These are phyloP conservation scores for Enteromius viviparus DNA, from an alignment of 2,797 vertebrate species.

Conservation along the genomic window DNA sequence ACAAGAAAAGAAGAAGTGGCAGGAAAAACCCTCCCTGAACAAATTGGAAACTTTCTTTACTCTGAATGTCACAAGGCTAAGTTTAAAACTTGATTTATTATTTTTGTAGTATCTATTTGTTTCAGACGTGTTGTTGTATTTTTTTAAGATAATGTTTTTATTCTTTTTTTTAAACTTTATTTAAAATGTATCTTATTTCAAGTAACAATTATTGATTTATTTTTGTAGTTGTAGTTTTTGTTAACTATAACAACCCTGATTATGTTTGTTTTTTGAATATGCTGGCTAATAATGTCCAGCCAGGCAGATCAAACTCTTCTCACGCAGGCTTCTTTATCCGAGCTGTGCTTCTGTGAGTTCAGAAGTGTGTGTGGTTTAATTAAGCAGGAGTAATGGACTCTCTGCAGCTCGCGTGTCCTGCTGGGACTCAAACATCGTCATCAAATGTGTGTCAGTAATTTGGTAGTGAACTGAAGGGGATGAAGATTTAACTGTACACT, in stretches of 20 bases:
- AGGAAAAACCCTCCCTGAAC: slow-evolving; percentile 54
- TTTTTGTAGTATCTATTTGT: not conserved
- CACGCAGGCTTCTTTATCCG: slow-evolving; percentile 66
- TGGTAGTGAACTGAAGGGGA: slow-evolving; percentile 19
- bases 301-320: slow-evolving; percentile 69
- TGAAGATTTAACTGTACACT: not conserved
- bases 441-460: slow-evolving; percentile 70
- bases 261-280: slow-evolving; percentile 57
- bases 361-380: slow-evolving; percentile 78
- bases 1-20: slow-evolving; percentile 27
- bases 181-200: not conserved
- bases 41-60: slow-evolving; percentile 1
- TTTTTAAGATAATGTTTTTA: too few relatives aligned
- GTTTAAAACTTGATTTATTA: not conserved
- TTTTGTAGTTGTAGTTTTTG: not conserved
- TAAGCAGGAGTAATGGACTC: slow-evolving; percentile 81
- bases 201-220: too few relatives aligned
- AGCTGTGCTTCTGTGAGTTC: slow-evolving; percentile 73
- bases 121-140: too few relatives aligned
- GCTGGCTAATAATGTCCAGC: slow-evolving; percentile 71
- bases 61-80: not conserved
- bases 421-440: slow-evolving; percentile 64
- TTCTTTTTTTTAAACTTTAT: not conserved
- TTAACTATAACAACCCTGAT: not conserved
- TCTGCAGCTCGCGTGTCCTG: slow-evolving; percentile 69